Base-by-base conservation (phyloP, 2,888 invertebrate genomes). In the Amphipoea lucens region DNA sequence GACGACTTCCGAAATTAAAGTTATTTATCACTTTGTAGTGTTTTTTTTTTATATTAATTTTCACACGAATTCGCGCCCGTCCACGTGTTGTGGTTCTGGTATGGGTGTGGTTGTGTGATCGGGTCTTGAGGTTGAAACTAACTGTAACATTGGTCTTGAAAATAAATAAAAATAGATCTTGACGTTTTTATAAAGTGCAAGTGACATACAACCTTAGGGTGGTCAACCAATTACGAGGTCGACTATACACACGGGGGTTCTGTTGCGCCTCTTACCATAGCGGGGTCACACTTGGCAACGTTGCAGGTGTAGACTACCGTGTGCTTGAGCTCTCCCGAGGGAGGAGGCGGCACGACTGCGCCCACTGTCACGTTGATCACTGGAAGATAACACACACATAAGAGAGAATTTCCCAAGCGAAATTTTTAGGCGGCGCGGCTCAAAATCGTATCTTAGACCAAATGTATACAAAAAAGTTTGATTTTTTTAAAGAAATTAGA, bases 221-320 rank as follows among this genome's bases (percentile, higher is more conserved):
- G 23, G 20, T 40, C 23, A 65, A 66, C 23, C 23, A 14, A n/a
- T 42, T 67, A 42, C n/a, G 0, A 20, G 6, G 17, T 11, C 6
- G 9, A n/a, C 36, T 4, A 45, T 23, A 40, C 23, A 36, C 36
- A n/a, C n/a, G 40, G 20, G n/a, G 4, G 23, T n/a, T 51, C 36
- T 23, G 54, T 54, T 40, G 23, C 20, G 42, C 17, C 5, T 62
- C 48, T 48, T 71, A 79, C 78, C 78, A 36, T 45, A 3, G 45
- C 54, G 3, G 78, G 69, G 1, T 69, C 51, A 0, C 78, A 78
- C n/a, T 63, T 54, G n/a, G 36, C n/a, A 0, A 36, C 14, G 45
- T 11, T 70, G 54, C 78, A 78, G 14, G 70, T 70, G 45, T 78
- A 78, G 0, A 42, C n/a, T 0, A 54, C n/a, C 4, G 17, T 29